Base-by-base conservation (phyloP, 2,797 vertebrate species). In the Sebastes matsubarae region DNA sequence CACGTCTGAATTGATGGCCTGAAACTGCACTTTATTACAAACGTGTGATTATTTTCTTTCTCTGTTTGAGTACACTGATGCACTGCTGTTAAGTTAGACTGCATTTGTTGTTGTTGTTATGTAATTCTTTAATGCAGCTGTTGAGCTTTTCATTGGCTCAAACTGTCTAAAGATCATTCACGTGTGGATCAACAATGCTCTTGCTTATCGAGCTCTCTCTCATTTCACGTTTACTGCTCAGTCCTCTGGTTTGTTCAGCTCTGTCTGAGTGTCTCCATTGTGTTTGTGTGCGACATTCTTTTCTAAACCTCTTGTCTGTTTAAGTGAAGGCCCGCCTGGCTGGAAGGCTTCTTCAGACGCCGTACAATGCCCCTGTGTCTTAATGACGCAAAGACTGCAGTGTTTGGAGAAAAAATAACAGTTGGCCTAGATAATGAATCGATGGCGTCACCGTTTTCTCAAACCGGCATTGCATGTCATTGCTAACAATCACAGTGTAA, bases 361-460 rank as follows among this genome's bases (percentile, higher is more conserved):
- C 13, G 52, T 46, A 96, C 95, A 96, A 96, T 93, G 90, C 73
- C 73, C 69, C 84, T 93, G 89, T 96, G 94, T 95, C 70, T 85
- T 82, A 87, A 79, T 34, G 80, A 88, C 61, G 91, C 79, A 88
- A 91, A 90, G 87, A 79, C 83, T 80, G 72, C 90, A 89, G 86
- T 88, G 90, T 87, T 77, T 13, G 38, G 80, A 75, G 82, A 79
- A 85, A 87, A 87, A 80, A 81, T 76, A 86, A 87, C 84, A 80
- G 88, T 87, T 80, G 71, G 83, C 75, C 46, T 72, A 57, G 59
- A 89, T 78, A 82, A 88, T 88, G 84, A 92, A 67, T 82, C 61
- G 20, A 82, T 80, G 63, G 73, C 77, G 72, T 87, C 73, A 79
- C 59, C 70, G 61, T 81, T 90, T 80, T 87, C 78, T 88, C 75